Conservation (phyloP, 2,797 vertebrate genomes). For the Austrolebias charrua region DNA sequence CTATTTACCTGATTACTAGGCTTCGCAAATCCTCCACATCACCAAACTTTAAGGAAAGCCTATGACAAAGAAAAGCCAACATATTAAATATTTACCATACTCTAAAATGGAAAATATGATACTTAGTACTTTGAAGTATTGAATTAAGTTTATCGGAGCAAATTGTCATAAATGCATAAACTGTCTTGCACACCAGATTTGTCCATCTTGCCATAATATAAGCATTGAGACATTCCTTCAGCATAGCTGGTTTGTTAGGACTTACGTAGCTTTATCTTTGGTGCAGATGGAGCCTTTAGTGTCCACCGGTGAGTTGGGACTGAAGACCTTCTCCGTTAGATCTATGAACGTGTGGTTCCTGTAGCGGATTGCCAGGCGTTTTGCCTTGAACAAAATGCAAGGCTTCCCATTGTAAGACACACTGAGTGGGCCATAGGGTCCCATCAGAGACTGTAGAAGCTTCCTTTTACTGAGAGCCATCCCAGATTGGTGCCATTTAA, state of each 20-base stretch:
- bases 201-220: not conserved
- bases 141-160: not conserved
- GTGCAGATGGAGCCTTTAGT: conserved; percentile 88
- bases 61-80: conserved; percentile 63
- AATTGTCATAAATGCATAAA: not conserved
- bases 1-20: conserved; percentile 86
- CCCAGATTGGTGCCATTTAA: conserved; percentile 78
- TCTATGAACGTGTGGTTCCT: conserved; percentile 91
- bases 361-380: conserved; percentile 88
- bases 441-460: conserved; percentile 78
- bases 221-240: not conserved
- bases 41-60: conserved; percentile 90
- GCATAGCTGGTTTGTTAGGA: conserved; percentile 5
- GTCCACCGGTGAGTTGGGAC: conserved; percentile 83
- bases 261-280: conserved; percentile 90
- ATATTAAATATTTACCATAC: conserved; percentile 5
- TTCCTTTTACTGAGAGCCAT: conserved; percentile 79
- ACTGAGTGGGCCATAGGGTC: conserved; percentile 82
- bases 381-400: conserved; percentile 95
- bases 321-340: conserved; percentile 86
- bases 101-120: not conserved
- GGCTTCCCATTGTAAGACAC: conserved; percentile 86
- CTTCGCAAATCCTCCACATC: conserved; percentile 85
- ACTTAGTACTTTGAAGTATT: not conserved
- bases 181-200: not conserved